A percentile compares a stretch with the other conserved stretches of the same genome.
Evolutionary conservation across 2,888 invertebrate species (phyloP).

Genomic region (Nemoura dubitans): DNA sequence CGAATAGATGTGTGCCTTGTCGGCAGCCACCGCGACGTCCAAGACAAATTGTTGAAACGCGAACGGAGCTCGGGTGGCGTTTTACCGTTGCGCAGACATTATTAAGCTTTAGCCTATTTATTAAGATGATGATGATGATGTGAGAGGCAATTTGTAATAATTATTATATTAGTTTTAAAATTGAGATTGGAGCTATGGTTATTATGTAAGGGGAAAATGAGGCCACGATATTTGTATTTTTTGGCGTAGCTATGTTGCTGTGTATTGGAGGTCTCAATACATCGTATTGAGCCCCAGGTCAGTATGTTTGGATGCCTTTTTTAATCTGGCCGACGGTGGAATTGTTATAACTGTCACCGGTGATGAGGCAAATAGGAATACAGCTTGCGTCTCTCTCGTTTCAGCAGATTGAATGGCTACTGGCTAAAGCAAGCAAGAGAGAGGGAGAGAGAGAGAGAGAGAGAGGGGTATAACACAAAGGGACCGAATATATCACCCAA

Average conservation of each 20-base stretch:
- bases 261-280: no score
- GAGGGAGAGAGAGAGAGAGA: no score
- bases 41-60: not conserved
- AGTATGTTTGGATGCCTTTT: not conserved
- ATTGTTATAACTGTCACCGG: not conserved
- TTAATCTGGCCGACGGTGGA: not conserved
- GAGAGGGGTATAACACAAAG: not conserved
- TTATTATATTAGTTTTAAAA: not conserved
- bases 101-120: slow-evolving; percentile 12
- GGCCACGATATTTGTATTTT: not conserved
- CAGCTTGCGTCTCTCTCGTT: no score
- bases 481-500: not conserved
- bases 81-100: not conserved
- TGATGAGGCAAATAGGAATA: not conserved
- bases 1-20: no score
- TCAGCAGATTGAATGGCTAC: no score
- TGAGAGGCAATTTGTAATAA: slow-evolving; percentile 5
- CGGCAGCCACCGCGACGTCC: not conserved
- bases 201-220: not conserved
- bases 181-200: not conserved
- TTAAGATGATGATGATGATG: slow-evolving; percentile 7
- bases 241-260: not conserved
- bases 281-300: not conserved
- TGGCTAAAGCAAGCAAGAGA: no score
- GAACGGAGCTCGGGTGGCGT: not conserved